These are phyloP conservation scores for Zaprionus inermis DNA, from an alignment of 1,140 invertebrate species.

Conservation along the genomic window DNA sequence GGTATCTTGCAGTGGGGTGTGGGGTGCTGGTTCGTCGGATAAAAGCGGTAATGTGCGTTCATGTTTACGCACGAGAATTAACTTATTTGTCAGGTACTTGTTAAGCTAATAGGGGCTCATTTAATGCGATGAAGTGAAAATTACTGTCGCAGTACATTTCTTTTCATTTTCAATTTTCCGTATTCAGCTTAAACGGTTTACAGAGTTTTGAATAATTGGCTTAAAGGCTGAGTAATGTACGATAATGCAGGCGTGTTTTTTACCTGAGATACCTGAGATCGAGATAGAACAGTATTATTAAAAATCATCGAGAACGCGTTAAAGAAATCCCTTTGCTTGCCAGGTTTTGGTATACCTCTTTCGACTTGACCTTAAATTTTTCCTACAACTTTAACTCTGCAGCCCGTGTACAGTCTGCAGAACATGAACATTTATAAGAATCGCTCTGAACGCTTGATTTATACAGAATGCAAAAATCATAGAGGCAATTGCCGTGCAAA, in stretches of 20 bases:
- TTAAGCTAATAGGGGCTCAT: constrained; percentile 80
- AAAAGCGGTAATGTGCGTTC: constrained; percentile 73
- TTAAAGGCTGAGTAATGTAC: not conserved
- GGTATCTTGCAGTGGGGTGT: too few relatives aligned
- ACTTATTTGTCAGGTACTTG: constrained; percentile 82
- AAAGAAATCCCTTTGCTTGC: too few relatives aligned
- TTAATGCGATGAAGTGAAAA: constrained; percentile 79
- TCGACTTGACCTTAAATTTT: not conserved
- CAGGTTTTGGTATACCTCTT: too few relatives aligned
- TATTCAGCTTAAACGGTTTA: constrained; percentile 15
- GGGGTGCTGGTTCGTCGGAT: too few relatives aligned
- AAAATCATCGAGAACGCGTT: too few relatives aligned
- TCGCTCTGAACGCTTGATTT: constrained; percentile 32
- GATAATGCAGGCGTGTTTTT: not conserved
- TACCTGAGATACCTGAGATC: too few relatives aligned
- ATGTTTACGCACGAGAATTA: constrained; percentile 78
- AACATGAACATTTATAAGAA: constrained; percentile 28
- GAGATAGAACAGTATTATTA: too few relatives aligned
- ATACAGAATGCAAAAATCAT: constrained; percentile 10
- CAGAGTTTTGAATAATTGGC: not conserved
- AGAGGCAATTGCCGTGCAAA: constrained; percentile 3
- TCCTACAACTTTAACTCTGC: not conserved
- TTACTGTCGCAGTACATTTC: constrained; percentile 59
- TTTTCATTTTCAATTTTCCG: constrained; percentile 18
- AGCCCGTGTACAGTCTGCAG: not conserved